Evolutionary conservation across 2,797 vertebrate species (phyloP), one percentile per base, ranked within the genome.

Genomic region (Syngnathus acus): DNA sequence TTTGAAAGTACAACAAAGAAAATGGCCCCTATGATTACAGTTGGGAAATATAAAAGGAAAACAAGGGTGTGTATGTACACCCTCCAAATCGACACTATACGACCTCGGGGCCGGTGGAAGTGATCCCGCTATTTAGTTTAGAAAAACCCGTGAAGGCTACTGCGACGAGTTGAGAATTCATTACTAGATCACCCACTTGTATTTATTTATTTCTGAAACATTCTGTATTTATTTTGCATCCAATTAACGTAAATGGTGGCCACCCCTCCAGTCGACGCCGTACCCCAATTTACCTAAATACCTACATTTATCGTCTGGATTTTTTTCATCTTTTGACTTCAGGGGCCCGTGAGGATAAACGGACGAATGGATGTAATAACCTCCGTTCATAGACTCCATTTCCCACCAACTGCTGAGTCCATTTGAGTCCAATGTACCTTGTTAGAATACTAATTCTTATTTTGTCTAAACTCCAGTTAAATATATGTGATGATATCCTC

Each of bases 11-110:
- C 81, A 82, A 84, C 76, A 83, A 81, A 82, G 85, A 82, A 79
- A 74, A 75, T 62, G n/a, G n/a, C 73, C 86, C 71, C 81, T 79
- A 9, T 83, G 89, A 91, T 88, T 87, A 82, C 80, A 87, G 88
- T 84, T 81, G 58, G 60, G 60, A 65, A 78, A 81, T 67, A 71
- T 73, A 72, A 82, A 76, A 82, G 80, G 70, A 83, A 72, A 75
- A 65, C 37, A 57, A 47, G 65, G 59, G 50, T 78, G 61, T 65
- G 68, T 67, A 21, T 63, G 73, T 55, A 75, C 73, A 64, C 77
- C 66, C 63, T 78, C 60, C 71, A 74, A 77, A 60, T 64, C 78
- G 71, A 59, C 9, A 39, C 53, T 69, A 74, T 47, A 38, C 70
- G 74, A 72, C 73, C 68, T 68, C 64, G 32, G 73, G 80, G 76